Percentiles rank a stretch among this genome's conserved stretches.
Evolutionary conservation across 2,888 invertebrate species (phyloP).

Genomic region (Eupeodes latifasciatus): DNA sequence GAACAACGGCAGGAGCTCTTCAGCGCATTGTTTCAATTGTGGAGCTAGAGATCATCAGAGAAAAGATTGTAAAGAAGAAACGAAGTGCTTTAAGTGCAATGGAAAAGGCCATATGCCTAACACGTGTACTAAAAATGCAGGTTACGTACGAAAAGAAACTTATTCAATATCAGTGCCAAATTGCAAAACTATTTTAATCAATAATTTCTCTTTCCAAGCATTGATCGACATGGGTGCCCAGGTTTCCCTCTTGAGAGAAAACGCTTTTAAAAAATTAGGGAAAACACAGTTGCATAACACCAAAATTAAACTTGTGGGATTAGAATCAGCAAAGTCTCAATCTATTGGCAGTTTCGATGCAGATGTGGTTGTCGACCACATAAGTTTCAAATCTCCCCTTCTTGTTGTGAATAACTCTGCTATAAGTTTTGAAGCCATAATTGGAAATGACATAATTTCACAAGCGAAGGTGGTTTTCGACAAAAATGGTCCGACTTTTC

Average conservation of each 20-base stretch:
- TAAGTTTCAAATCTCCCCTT: slow-evolving; percentile 23
- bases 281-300: background rate
- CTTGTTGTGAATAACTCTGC: slow-evolving; percentile 34
- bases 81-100: slow-evolving; percentile 80
- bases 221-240: slow-evolving; percentile 47
- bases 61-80: slow-evolving; percentile 75
- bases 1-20: background rate
- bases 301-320: slow-evolving; percentile 34
- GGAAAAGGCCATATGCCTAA: slow-evolving; percentile 77
- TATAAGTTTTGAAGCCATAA: slow-evolving; percentile 35
- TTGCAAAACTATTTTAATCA: background rate
- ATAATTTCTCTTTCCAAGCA: slow-evolving; percentile 22
- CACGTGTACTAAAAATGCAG: background rate
- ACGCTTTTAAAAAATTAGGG: background rate
- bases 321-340: slow-evolving; percentile 31
- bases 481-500: slow-evolving; percentile 10
- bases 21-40: slow-evolving; percentile 62
- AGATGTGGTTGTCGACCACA: slow-evolving; percentile 34
- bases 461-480: slow-evolving; percentile 20
- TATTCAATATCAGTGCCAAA: slow-evolving; percentile 4
- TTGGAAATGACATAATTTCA: slow-evolving; percentile 49
- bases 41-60: slow-evolving; percentile 44
- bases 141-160: background rate
- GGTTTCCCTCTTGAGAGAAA: slow-evolving; percentile 25
- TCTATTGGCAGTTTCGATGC: slow-evolving; percentile 42